Percentiles rank a stretch among this genome's conserved stretches.
phyloP scores from a whole-genome alignment of 2,113 vertebrate genomes.

The Tachysurus vachellii region DNA sequence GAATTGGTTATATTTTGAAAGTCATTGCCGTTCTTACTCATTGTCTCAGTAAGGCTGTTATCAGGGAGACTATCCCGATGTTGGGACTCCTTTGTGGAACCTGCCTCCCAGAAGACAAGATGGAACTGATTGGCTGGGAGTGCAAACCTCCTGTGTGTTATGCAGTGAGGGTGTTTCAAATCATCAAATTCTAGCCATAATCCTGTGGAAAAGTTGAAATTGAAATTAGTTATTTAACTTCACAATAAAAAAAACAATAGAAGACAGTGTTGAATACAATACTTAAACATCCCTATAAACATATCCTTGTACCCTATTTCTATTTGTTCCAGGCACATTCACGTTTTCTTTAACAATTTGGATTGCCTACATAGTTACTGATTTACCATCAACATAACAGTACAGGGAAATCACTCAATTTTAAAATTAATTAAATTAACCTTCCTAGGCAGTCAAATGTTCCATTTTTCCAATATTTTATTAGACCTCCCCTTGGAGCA shows the following conservation, averaged over 20 bases:
- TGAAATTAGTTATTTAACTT: not conserved
- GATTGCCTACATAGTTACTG: not conserved
- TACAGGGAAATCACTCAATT: not conserved
- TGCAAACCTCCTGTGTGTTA: conserved; percentile 64
- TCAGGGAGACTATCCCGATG: not conserved
- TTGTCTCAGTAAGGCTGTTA: not conserved
- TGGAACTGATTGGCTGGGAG: conserved; percentile 82
- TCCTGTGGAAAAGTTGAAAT: conserved; percentile 69
- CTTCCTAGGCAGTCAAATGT: not conserved
- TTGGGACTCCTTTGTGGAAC: not conserved
- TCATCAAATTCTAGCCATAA: conserved; percentile 91
- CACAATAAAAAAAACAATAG: not conserved
- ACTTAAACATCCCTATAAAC: no score
- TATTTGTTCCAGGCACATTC: not conserved
- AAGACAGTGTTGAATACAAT: not conserved
- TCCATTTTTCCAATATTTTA: not conserved
- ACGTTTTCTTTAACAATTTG: not conserved
- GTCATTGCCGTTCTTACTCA: not conserved
- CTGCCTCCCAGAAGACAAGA: conserved; percentile 86
- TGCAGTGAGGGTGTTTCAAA: conserved; percentile 77
- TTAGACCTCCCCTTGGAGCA: not conserved
- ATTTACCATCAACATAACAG: not conserved
- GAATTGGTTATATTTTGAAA: conserved; percentile 47
- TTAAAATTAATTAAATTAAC: not conserved
- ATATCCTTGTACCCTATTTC: not conserved